Conservation (phyloP, 2,113 vertebrate species). For the Cheilinus undulatus region DNA sequence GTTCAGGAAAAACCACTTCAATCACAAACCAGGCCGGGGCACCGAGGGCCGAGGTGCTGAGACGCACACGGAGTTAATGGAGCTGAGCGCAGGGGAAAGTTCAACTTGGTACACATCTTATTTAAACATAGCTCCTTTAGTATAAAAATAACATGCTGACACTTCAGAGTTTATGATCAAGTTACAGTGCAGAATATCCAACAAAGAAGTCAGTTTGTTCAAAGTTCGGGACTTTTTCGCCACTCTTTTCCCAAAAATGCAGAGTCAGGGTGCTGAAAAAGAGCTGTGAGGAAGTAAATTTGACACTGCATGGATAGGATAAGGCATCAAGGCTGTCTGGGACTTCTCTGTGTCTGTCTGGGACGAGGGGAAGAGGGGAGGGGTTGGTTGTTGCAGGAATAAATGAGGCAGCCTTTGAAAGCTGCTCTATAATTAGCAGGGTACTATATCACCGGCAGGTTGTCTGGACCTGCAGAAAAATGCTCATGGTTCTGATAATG, state of each 20-base stretch:
- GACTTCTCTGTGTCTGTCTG: conserved; percentile 38
- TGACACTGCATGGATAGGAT: not conserved
- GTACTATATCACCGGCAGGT: conserved; percentile 69
- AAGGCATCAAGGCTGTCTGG: conserved; percentile 44
- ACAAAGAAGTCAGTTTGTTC: not conserved
- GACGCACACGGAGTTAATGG: conserved; percentile 28
- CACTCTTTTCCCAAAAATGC: not conserved
- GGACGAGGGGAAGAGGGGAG: not conserved
- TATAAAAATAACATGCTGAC: conserved; percentile 19
- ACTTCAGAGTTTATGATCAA: conserved; percentile 14
- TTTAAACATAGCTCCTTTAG: conserved; percentile 12
- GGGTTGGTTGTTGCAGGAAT: conserved; percentile 29
- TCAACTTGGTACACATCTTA: conserved; percentile 2
- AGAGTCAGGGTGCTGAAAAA: conserved; percentile 9
- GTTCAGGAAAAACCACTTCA: conserved; percentile 67
- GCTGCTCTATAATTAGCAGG: conserved; percentile 79
- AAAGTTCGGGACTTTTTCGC: not conserved
- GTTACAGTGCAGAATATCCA: not conserved
- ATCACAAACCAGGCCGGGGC: conserved; percentile 6
- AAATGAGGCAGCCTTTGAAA: conserved; percentile 74
- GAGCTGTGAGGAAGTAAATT: conserved; percentile 5
- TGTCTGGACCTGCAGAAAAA: conserved; percentile 74
- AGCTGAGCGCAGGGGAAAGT: conserved; percentile 1
- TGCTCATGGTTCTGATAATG: conserved; percentile 57
- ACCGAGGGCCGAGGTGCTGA: conserved; percentile 35